Conservation (phyloP, 2,797 vertebrate species). For the Pagetopsis macropterus region DNA sequence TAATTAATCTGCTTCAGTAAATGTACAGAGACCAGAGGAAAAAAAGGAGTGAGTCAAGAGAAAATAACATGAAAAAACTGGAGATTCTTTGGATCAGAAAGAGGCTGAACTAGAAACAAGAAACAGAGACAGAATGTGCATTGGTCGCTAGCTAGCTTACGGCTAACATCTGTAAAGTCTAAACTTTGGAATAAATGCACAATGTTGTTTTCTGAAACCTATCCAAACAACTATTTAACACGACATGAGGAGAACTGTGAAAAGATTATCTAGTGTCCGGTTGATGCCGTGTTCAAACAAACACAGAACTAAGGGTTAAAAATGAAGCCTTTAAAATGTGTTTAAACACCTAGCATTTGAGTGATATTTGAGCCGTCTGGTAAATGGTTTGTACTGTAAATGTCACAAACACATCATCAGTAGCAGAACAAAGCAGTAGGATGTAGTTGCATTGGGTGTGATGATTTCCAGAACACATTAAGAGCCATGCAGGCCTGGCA, state of each 20-base stretch:
- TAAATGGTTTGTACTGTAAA: background rate
- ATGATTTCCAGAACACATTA: conserved; percentile 56
- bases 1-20: no score
- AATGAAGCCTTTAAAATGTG: background rate
- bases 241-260: no score
- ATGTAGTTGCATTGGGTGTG: conserved; percentile 49
- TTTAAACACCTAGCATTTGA: background rate
- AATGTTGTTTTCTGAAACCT: background rate
- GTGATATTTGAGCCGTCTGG: background rate
- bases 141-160: background rate
- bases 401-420: background rate
- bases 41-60: no score
- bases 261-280: no score
- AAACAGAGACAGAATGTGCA: no score
- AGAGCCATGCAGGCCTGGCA: conserved; percentile 27
- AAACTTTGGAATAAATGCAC: background rate
- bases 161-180: background rate
- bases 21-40: no score
- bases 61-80: no score
- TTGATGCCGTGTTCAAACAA: background rate
- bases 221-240: background rate
- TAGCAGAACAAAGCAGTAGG: conserved; percentile 42
- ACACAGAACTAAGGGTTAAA: background rate
- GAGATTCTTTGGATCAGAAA: background rate
- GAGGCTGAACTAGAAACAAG: background rate